phyloP scores from a whole-genome alignment of 2,113 vertebrate species.

The Mus pahari region DNA sequence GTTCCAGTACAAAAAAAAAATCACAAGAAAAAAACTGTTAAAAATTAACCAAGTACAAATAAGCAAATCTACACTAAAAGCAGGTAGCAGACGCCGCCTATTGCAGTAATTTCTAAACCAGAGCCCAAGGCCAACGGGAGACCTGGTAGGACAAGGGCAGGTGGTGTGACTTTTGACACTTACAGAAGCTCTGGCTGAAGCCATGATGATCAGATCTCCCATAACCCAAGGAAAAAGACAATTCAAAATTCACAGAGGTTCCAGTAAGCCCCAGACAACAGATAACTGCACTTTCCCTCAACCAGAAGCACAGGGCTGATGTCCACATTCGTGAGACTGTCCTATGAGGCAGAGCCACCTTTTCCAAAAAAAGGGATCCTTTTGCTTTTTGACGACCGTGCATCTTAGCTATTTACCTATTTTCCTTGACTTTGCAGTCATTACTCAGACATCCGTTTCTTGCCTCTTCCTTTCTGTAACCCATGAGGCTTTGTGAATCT shows the following conservation, averaged over 20 bases:
- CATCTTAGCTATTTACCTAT: conserved; percentile 47
- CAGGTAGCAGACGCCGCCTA: neutral
- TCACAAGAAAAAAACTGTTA: neutral
- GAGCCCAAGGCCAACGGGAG: neutral
- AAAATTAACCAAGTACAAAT: neutral
- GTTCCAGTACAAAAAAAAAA: neutral
- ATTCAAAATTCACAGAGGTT: conserved; percentile 13
- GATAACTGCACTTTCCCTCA: neutral
- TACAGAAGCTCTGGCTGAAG: neutral
- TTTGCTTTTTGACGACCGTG: neutral
- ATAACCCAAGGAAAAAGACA: neutral
- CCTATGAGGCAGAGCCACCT: neutral
- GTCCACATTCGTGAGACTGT: neutral
- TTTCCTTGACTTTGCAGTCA: conserved; percentile 9
- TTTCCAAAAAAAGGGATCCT: neutral
- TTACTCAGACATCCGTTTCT: neutral
- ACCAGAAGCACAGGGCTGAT: neutral
- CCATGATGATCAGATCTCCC: neutral
- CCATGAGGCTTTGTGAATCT: conserved; percentile 23
- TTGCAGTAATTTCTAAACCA: neutral
- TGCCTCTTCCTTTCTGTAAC: conserved; percentile 38
- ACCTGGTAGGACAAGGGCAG: neutral
- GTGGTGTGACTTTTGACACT: neutral
- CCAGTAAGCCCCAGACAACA: neutral
- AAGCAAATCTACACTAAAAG: neutral